Evolutionary conservation across 2,113 vertebrate genomes (phyloP).

Genomic region (Elephantulus edwardii): DNA sequence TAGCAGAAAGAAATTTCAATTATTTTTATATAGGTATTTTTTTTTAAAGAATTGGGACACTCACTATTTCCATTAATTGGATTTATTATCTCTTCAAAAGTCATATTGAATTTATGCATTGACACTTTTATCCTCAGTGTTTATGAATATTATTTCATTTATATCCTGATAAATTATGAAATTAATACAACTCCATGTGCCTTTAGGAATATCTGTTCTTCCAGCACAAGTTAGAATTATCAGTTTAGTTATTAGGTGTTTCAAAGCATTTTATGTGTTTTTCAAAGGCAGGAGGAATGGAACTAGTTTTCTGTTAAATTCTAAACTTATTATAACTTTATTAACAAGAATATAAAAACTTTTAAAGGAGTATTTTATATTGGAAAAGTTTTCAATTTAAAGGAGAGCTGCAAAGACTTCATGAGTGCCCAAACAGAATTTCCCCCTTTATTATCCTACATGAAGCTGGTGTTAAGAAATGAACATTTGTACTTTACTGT

Average conservation of each 20-base stretch:
- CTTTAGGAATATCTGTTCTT: slow-evolving; percentile 15
- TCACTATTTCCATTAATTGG: neutral
- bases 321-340: neutral
- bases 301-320: neutral
- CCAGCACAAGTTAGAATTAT: neutral
- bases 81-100: slow-evolving; percentile 25
- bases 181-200: neutral
- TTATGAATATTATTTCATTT: neutral
- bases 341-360: neutral
- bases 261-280: neutral
- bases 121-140: neutral
- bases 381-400: neutral
- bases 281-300: neutral
- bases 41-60: neutral
- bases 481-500: neutral
- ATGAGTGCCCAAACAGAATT: neutral
- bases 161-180: slow-evolving; percentile 4
- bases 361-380: neutral
- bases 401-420: neutral
- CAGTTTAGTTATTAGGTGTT: neutral
- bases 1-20: neutral
- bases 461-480: neutral
- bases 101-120: neutral
- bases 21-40: neutral
- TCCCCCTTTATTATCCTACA: neutral